These are phyloP conservation scores for Ophion ventricosus DNA, from an alignment of 2,888 invertebrate species.

Conservation along the genomic window DNA sequence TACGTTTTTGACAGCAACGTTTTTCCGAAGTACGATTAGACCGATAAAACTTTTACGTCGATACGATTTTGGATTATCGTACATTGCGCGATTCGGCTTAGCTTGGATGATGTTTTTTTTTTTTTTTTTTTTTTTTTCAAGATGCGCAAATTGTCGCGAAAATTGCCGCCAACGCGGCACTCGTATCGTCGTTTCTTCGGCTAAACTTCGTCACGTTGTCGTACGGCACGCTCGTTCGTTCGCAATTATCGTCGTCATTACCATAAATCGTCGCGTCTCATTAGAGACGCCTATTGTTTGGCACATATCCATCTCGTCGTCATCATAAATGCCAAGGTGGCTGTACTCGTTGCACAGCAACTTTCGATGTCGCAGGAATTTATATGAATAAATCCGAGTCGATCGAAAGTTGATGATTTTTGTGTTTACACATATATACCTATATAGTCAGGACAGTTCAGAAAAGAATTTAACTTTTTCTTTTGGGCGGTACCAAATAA, in stretches of 20 bases:
- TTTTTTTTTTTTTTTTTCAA: not conserved
- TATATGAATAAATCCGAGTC: not conserved
- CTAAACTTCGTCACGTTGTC: not conserved
- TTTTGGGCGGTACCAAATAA: too few species aligned
- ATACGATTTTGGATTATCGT: not conserved
- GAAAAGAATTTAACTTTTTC: too few species aligned
- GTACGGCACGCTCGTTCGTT: slow-evolving; percentile 27
- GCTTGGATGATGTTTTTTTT: not conserved
- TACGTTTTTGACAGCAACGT: not conserved
- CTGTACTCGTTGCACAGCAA: slow-evolving; percentile 64
- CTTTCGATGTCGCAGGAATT: slow-evolving; percentile 32
- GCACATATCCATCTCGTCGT: slow-evolving; percentile 75
- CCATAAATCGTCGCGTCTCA: slow-evolving; percentile 73
- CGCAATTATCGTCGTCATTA: slow-evolving; percentile 54
- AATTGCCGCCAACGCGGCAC: slow-evolving; percentile 27
- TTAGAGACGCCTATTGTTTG: slow-evolving; percentile 78
- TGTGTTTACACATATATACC: too few species aligned
- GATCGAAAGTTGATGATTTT: not conserved
- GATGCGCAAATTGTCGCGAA: slow-evolving; percentile 16
- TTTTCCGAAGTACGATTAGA: not conserved
- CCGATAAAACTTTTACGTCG: not conserved
- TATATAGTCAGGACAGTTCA: too few species aligned
- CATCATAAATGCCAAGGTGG: slow-evolving; percentile 80
- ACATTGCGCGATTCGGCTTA: not conserved
- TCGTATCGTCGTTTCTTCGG: slow-evolving; percentile 18